phyloP scores from a whole-genome alignment of 2,797 vertebrate genomes.

The Poliocrania exsul region DNA sequence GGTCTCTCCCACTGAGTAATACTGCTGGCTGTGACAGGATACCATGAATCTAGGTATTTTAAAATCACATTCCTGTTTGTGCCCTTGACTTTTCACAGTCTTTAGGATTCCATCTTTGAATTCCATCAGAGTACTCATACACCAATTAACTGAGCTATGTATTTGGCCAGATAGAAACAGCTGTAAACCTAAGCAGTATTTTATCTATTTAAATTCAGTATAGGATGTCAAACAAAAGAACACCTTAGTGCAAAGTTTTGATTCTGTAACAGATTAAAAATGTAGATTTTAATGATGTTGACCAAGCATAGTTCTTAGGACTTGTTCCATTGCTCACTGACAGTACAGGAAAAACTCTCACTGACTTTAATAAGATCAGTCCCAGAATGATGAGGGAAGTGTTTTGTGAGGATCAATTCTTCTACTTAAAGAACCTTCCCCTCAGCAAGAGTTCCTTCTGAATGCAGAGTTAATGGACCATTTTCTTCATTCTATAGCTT shows the following conservation, averaged over 20 bases:
- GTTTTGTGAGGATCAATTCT: not conserved
- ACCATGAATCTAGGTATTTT: not conserved
- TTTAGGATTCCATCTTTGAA: not conserved
- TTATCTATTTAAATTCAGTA: slow-evolving; percentile 5
- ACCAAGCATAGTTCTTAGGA: not conserved
- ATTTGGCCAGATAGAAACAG: not conserved
- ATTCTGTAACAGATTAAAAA: not conserved
- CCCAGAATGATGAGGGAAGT: not conserved
- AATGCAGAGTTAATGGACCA: not conserved
- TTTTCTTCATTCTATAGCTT: not conserved
- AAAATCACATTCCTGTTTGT: not conserved
- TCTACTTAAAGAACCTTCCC: not conserved
- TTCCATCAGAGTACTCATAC: not conserved
- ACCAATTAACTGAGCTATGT: not conserved
- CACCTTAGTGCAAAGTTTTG: not conserved
- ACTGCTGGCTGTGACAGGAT: not conserved
- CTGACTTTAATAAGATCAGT: not conserved
- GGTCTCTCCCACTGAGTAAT: not conserved
- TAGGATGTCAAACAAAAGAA: not conserved
- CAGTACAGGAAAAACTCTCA: not conserved
- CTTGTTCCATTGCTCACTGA: not conserved
- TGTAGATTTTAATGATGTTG: not conserved
- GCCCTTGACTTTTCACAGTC: not conserved
- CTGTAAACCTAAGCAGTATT: not conserved
- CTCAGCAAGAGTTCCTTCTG: not conserved